Evolutionary conservation across 1,140 invertebrate genomes (phyloP), one percentile per base, ranked within the genome.

Genomic region (Stegodyphus dumicola): DNA sequence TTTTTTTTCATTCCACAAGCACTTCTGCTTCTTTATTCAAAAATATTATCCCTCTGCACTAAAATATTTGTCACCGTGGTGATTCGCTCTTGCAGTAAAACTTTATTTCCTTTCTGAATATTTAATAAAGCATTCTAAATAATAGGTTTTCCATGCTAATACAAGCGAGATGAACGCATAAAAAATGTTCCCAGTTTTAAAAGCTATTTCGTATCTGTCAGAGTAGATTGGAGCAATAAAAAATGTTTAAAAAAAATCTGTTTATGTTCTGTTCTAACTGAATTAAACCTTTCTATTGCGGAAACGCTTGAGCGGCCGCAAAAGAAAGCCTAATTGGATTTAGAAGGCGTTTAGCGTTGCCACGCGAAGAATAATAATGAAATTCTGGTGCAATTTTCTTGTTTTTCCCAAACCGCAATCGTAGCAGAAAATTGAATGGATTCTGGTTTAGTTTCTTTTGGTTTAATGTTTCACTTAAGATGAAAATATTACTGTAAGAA

Each of bases 251-350:
- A 15, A 5, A 78, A 69, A 65, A 66, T 10, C 1, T 11, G 33
- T 78, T 69, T 78, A 33, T 54, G 49, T 53, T 69, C n/a, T 53
- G 48, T 78, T 78, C 77, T 52, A 53, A 78, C 77, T 78, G 65
- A 78, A 78, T 78, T 48, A 78, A 69, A 65, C 15, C 66, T 78
- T n/a, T 52, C 49, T 64, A 51, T 78, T 33, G 48, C 11, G n/a
- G 66, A 53, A 33, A 51, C 77, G 65, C 52, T 69, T 69, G 15
- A 69, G 66, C 64, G 67, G 65, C 64, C 66, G 64, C 17, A 17
- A 7, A 33, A 15, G n/a, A 54, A 78, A 78, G 33, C 18, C 66
- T 78, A 78, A 78, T 78, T 78, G 77, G 77, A 78, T 78, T 78
- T 69, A 69, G 48, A 56, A 78, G 33, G 66, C 51, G 66, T 78